These are phyloP conservation scores for Antechinus flavipes DNA, from an alignment of 2,113 vertebrate species.

Conservation along the genomic window DNA sequence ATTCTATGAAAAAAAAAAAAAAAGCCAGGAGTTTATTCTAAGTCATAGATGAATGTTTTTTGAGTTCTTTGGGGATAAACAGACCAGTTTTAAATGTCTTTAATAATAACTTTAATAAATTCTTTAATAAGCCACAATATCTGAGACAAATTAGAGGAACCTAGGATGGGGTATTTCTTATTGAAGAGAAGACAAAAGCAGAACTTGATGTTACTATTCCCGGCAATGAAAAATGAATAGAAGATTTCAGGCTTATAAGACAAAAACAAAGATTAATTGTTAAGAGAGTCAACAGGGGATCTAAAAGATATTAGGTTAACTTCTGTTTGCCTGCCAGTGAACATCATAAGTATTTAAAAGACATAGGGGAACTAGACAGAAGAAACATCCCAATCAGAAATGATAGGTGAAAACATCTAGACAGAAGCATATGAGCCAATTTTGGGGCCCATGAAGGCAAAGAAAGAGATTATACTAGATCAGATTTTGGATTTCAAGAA, in stretches of 20 bases:
- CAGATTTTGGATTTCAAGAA: background rate
- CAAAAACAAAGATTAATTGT: background rate
- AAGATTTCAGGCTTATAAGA: background rate
- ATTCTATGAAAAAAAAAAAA: background rate
- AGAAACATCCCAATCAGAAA: background rate
- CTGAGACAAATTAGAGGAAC: background rate
- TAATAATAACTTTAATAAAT: no score
- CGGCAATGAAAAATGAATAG: background rate
- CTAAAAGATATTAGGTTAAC: background rate
- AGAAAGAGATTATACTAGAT: background rate
- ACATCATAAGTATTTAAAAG: background rate
- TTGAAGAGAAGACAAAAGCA: background rate
- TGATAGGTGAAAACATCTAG: background rate
- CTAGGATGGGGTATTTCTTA: background rate
- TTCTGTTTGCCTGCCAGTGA: background rate
- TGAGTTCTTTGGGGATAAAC: background rate
- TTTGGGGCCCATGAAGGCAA: background rate
- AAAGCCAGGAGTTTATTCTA: background rate
- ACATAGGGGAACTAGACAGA: background rate
- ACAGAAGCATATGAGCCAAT: background rate
- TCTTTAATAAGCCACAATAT: background rate
- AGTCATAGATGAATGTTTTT: background rate
- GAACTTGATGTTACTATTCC: background rate
- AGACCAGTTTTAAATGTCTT: background rate
- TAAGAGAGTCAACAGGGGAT: background rate